Conservation (phyloP, 1,140 invertebrate genomes). For the Micrasema minimum region DNA sequence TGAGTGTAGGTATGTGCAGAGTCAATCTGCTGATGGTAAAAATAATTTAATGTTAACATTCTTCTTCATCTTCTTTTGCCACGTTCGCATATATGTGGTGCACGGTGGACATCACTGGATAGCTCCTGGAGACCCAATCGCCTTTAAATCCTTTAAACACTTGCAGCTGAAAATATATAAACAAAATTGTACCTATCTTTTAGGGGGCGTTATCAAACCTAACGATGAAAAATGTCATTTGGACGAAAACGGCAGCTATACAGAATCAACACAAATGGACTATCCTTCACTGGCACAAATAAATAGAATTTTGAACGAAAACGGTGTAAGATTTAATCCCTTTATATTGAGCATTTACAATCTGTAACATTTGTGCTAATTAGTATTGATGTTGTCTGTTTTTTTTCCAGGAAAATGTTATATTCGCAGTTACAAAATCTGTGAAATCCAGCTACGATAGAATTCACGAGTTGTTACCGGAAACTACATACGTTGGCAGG, state of each 20-base stretch:
- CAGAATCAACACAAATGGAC: conserved; percentile 67
- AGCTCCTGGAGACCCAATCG: too few relatives aligned
- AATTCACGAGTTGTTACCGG: conserved; percentile 65
- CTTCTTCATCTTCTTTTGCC: too few relatives aligned
- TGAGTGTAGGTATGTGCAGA: too few relatives aligned
- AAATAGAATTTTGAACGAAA: conserved; percentile 65
- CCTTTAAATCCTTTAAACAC: too few relatives aligned
- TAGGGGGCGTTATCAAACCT: conserved; percentile 64
- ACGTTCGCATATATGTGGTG: too few relatives aligned
- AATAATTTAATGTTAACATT: too few relatives aligned
- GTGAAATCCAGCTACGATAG: conserved; percentile 67
- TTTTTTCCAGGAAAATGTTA: conserved; percentile 67
- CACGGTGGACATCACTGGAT: too few relatives aligned
- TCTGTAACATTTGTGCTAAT: too few relatives aligned
- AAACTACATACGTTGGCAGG: conserved; percentile 69
- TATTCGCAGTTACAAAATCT: conserved; percentile 70
- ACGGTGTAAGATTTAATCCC: conserved; percentile 66
- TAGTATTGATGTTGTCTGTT: too few relatives aligned
- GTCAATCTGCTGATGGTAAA: too few relatives aligned
- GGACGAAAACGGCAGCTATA: conserved; percentile 67
- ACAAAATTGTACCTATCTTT: too few relatives aligned
- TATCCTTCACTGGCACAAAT: conserved; percentile 74
- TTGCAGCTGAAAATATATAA: too few relatives aligned
- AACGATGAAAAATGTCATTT: conserved; percentile 70
- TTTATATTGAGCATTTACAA: conserved; percentile 11